Conservation (phyloP, 1,140 invertebrate genomes). For the Magallana gigas region DNA sequence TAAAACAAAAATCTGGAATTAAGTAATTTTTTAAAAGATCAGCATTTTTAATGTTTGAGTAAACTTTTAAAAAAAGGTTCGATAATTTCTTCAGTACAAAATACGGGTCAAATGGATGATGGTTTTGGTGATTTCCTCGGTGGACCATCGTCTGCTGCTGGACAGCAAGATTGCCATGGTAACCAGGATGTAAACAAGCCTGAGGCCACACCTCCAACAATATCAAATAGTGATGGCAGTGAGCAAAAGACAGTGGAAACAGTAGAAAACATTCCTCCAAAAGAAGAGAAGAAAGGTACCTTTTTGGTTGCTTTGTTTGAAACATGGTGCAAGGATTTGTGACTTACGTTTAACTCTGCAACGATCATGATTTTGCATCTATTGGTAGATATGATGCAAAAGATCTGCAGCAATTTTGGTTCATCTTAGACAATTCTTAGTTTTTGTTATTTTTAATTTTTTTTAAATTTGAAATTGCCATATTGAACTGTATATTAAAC, state of each 20-base stretch:
- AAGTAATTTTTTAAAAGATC: not conserved
- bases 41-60: not conserved
- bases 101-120: conserved; percentile 59
- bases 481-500: no score
- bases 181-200: not conserved
- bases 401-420: no score
- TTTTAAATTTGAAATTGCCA: no score
- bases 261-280: not conserved
- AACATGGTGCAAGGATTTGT: no score
- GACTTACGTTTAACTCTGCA: no score
- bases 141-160: conserved; percentile 59
- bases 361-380: no score
- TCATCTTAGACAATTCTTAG: no score
- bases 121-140: conserved; percentile 73
- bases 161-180: conserved; percentile 20
- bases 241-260: not conserved
- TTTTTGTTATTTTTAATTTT: no score
- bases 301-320: not conserved
- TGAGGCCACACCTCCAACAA: not conserved
- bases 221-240: not conserved
- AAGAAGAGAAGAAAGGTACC: conserved; percentile 60
- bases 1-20: not conserved
- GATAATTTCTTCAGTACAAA: not conserved
- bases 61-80: not conserved
- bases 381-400: no score